Conservation (phyloP, 2,888 invertebrate genomes). For the Synanthedon vespiformis region DNA sequence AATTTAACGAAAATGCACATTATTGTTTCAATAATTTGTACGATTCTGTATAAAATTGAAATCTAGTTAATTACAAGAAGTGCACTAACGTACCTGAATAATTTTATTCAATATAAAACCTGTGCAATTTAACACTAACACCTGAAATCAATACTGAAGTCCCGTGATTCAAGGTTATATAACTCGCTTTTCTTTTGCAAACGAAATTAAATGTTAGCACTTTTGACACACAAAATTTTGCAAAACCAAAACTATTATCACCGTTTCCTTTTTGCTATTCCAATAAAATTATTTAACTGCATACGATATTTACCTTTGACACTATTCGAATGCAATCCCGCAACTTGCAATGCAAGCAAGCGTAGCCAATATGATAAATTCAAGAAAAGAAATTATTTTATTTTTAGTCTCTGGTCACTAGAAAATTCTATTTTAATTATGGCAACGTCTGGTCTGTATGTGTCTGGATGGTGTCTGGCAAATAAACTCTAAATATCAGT, state of each 20-base stretch:
- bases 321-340: slow-evolving; percentile 43
- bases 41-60: neutral
- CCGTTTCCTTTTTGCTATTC: neutral
- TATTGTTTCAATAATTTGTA: neutral
- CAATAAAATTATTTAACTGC: neutral
- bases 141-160: slow-evolving; percentile 23
- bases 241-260: neutral
- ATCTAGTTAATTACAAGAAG: neutral
- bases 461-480: no score
- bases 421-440: slow-evolving; percentile 1
- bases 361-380: slow-evolving; percentile 40
- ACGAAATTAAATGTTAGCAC: slow-evolving; percentile 30
- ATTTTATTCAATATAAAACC: neutral
- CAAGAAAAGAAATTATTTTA: no score
- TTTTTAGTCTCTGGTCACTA: neutral
- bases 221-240: neutral
- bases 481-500: no score
- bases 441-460: no score
- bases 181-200: slow-evolving; percentile 50
- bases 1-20: neutral
- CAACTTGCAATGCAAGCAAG: slow-evolving; percentile 30
- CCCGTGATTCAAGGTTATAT: slow-evolving; percentile 71
- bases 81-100: neutral
- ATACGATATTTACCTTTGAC: slow-evolving; percentile 44
- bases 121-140: slow-evolving; percentile 3